Evolutionary conservation across 2,888 invertebrate genomes (phyloP), one percentile per base, ranked within the genome.

Genomic region (Scaptomyza cyrtandrae): DNA sequence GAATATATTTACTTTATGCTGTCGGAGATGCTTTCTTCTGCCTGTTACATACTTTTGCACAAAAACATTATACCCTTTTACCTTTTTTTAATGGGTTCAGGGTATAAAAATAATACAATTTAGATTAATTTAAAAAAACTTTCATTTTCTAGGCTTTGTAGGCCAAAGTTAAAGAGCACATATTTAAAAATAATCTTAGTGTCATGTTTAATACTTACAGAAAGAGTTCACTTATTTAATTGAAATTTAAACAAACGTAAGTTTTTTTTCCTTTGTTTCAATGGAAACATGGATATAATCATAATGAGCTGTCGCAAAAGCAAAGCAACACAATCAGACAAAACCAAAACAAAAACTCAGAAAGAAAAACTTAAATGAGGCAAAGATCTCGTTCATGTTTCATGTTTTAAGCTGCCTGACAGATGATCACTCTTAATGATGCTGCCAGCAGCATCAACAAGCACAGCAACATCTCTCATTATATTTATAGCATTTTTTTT

Each of bases 401-500:
- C 44, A 75, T 60, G 66, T 67, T 63, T 57, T 39, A 72, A 58
- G 57, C 57, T 45, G 65, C 29, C 73, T 78, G 89, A 89, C 89
- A 90, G 89, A 89, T 82, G 86, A 88, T 84, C 86, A 78, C 78
- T 80, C 84, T 89, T 90, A 90, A 89, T 88, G 89, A 89, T 84
- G 80, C 76, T 78, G 79, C 75, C 66, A 16, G 73, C 79, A 55
- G 39, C 45, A 39, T 27, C 19, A 43, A 55, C 37, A 57, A 24
- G 35, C 45, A 71, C 68, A 70, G 70, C 61, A 75, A 86, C 77
- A 77, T 71, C 60, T 74, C 89, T 85, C 85, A 89, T 90, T 87
- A 78, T 72, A 71, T 75, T 71, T 78, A 56, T 79, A 71, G 78
- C 72, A 69, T 78, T 86, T 79, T 78, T 86, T 79, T 78, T 75